Evolutionary conservation across 2,113 vertebrate genomes (phyloP), one percentile per base, ranked within the genome.

Genomic region (Passer domesticus): DNA sequence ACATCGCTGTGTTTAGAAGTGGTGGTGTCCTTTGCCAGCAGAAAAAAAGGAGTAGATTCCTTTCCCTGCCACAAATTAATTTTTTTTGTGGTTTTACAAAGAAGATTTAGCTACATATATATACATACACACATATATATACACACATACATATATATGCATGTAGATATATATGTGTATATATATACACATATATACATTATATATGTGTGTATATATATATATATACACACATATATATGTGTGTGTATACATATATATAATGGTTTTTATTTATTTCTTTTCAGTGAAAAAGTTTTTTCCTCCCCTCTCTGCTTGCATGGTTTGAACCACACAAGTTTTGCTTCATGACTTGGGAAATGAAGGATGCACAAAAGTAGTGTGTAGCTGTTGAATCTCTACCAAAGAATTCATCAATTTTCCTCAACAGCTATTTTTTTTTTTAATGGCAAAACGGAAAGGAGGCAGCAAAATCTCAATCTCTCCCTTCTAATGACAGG

Each of bases 401-500:
- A n/a, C 41, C n/a, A 67, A 84, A 82, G 52, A 56, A 83, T 89
- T 79, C 7, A 22, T 5, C 14, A 21, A 4, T 25, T 64, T 74
- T 31, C 33, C 68, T 90, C 91, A 74, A 90, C 15, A 35, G 22
- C n/a, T 7, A 23, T 58, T 59, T 53, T 30, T 50, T 5, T 25
- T 50, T 33, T 64, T 3, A 20, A 90, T 67, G 77, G 62, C 18
- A 88, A 37, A 88, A 83, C 63, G 44, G 82, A 95, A 95, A 90
- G 39, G 39, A 93, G 16, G 70, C 35, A 95, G 24, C 31, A 59
- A 35, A 94, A 46, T 76, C 75, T 82, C 28, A 46, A 46, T 56
- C 83, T 89, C 58, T 83, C 55, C 60, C 83, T 95, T 76, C 76
- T 68, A 94, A 92, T 53, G 39, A 77, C 18, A 78, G 44, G 47